These are phyloP conservation scores for Donacobius atricapilla DNA, from an alignment of 2,113 vertebrate genomes.

Conservation along the genomic window DNA sequence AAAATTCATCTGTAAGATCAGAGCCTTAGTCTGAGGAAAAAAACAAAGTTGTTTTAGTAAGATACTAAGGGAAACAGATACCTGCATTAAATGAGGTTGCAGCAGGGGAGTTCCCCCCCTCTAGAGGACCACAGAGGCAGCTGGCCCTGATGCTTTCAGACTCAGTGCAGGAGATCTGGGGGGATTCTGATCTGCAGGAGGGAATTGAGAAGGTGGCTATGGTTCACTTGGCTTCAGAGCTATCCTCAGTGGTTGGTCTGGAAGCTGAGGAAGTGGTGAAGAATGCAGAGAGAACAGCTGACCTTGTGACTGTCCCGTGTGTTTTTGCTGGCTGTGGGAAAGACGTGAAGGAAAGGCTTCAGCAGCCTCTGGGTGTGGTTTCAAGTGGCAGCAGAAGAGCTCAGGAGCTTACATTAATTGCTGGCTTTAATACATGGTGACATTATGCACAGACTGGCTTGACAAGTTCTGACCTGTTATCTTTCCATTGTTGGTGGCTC, in stretches of 20 bases:
- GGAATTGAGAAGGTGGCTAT: background rate
- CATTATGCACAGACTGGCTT: background rate
- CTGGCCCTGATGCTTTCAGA: background rate
- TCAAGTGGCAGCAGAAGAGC: background rate
- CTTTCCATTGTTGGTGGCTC: background rate
- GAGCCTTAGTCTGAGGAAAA: background rate
- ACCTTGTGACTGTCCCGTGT: background rate
- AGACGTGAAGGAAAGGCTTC: background rate
- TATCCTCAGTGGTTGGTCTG: background rate
- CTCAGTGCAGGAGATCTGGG: background rate
- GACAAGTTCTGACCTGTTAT: background rate
- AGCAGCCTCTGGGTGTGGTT: background rate
- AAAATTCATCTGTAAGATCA: background rate
- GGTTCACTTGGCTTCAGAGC: background rate
- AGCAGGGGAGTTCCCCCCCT: background rate
- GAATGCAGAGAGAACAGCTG: background rate
- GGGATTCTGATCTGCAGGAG: background rate
- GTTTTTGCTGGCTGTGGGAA: background rate
- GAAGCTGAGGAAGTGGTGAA: background rate
- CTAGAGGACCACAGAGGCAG: background rate
- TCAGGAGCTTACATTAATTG: background rate
- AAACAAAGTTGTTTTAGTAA: background rate
- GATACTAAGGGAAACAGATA: background rate
- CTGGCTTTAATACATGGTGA: background rate
- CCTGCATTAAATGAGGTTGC: background rate